Evolutionary conservation across 2,888 invertebrate species (phyloP).

Genomic region (Zhuqinia jingwanae): DNA sequence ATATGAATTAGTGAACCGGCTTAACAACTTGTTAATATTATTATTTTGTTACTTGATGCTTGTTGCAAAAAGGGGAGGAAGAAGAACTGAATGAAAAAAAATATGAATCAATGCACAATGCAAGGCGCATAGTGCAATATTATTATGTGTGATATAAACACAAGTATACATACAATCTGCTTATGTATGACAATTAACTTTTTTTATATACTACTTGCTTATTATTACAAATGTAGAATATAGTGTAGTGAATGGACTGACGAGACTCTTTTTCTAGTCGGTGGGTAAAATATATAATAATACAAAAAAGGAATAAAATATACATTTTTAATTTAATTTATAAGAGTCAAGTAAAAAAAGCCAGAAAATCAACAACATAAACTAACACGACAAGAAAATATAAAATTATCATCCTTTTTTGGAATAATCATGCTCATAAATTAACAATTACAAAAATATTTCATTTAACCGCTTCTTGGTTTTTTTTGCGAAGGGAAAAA

Average conservation of each 20-base stretch:
- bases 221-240: no score
- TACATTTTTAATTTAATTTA: conserved; percentile 23
- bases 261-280: no score
- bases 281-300: neutral
- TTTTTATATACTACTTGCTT: no score
- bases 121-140: neutral
- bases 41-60: no score
- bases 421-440: conserved; percentile 35
- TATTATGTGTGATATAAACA: neutral
- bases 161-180: no score
- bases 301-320: neutral
- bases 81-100: conserved; percentile 26
- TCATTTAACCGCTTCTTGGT: no score
- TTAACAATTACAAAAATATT: conserved; percentile 31
- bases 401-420: conserved; percentile 23
- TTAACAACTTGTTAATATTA: conserved; percentile 65
- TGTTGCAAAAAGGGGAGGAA: neutral
- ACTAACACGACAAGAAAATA: neutral
- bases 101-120: conserved; percentile 13
- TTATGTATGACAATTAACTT: no score
- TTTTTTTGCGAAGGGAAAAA: neutral
- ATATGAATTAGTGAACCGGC: no score
- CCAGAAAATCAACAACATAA: conserved; percentile 37
- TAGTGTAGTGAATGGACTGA: no score
- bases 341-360: conserved; percentile 3